Evolutionary conservation across 2,797 vertebrate species (phyloP).

Genomic region (Rhynchotus rufescens): DNA sequence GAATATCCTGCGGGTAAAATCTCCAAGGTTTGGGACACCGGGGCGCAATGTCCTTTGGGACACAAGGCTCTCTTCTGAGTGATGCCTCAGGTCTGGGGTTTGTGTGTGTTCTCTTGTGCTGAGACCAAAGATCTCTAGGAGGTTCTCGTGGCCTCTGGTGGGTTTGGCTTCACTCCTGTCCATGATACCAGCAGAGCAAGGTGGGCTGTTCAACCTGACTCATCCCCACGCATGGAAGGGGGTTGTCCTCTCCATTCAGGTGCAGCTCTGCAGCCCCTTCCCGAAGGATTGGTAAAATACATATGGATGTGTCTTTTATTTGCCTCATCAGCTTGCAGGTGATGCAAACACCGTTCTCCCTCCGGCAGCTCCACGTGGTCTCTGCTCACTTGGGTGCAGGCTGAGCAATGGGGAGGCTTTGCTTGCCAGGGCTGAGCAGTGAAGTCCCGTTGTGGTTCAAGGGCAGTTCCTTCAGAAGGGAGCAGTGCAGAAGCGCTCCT

Average conservation of each 20-base stretch:
- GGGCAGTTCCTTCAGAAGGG: neutral
- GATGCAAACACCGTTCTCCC: neutral
- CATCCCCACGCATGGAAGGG: neutral
- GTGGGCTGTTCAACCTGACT: neutral
- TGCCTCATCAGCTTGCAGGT: neutral
- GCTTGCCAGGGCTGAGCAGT: neutral
- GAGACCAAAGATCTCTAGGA: neutral
- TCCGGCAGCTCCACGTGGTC: neutral
- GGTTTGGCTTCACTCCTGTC: neutral
- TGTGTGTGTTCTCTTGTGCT: neutral
- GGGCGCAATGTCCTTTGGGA: no score
- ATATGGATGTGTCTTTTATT: accelerated
- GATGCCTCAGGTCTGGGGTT: neutral
- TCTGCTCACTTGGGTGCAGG: accelerated
- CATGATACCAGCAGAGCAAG: accelerated
- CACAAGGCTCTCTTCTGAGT: neutral
- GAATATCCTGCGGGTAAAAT: neutral
- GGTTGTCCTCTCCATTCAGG: neutral
- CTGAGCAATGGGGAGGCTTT: neutral
- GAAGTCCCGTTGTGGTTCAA: neutral
- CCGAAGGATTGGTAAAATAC: neutral
- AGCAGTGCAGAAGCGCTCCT: neutral
- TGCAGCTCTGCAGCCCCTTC: neutral
- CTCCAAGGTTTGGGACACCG: neutral
- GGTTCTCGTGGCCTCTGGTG: neutral